These are phyloP conservation scores for Emydura subglobosa DNA, from an alignment of 2,113 vertebrate species.

Conservation along the genomic window DNA sequence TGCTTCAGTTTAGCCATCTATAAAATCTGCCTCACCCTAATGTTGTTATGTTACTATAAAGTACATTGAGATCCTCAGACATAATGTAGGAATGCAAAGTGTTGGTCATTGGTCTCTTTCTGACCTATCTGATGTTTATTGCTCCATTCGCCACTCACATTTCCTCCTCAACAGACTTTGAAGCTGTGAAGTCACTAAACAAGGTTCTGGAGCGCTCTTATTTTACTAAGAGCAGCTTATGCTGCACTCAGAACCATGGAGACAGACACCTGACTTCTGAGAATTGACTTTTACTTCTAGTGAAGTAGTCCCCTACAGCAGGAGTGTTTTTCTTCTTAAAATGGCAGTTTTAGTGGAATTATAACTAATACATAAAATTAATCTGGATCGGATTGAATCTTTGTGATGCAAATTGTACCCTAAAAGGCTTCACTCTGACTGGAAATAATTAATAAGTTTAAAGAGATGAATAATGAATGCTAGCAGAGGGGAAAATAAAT, in stretches of 20 bases:
- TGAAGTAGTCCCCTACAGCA: accelerated
- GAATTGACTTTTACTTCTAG: neutral
- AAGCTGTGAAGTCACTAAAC: neutral
- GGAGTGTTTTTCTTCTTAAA: neutral
- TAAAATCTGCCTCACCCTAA: neutral
- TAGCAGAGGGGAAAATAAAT: neutral
- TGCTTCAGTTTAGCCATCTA: neutral
- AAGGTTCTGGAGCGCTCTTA: neutral
- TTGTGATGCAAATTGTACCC: neutral
- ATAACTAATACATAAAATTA: neutral
- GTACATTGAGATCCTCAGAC: neutral
- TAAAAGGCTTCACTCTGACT: neutral
- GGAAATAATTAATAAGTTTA: neutral
- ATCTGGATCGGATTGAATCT: accelerated
- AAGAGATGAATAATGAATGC: neutral
- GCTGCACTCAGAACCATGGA: accelerated
- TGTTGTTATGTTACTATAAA: neutral
- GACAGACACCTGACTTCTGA: accelerated
- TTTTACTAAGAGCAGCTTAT: neutral
- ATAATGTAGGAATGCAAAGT: accelerated
- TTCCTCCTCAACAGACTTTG: neutral
- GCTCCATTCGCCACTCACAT: accelerated
- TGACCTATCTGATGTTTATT: neutral
- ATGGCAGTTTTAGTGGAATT: neutral
- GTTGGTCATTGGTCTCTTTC: neutral